A percentile compares a stretch with the other conserved stretches of the same genome.
phyloP scores from a whole-genome alignment of 2,888 invertebrate genomes.

The Eulithis testata region DNA sequence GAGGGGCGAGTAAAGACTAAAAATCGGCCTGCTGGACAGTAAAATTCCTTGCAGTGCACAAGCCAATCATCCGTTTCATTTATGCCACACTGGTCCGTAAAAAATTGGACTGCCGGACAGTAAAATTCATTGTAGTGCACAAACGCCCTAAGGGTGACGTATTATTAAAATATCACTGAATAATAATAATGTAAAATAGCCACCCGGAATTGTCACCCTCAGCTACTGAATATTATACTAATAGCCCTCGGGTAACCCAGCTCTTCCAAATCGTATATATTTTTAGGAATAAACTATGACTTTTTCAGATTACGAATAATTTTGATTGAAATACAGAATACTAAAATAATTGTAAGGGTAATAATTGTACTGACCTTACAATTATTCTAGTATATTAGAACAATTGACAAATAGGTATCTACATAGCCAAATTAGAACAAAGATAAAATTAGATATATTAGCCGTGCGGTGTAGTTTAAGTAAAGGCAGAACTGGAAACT shows the following conservation, averaged over 20 bases:
- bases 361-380: too few relatives aligned
- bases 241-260: background rate
- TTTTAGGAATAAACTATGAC: background rate
- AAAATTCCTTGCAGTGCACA: too few relatives aligned
- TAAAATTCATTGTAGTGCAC: too few relatives aligned
- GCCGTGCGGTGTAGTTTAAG: background rate
- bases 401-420: background rate
- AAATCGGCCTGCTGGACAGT: too few relatives aligned
- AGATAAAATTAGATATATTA: background rate
- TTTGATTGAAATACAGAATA: too few relatives aligned
- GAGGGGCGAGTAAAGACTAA: too few relatives aligned
- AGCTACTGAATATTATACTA: background rate
- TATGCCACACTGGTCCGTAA: too few relatives aligned
- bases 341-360: too few relatives aligned
- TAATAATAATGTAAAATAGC: constrained; percentile 3
- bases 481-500: background rate
- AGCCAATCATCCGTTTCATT: too few relatives aligned
- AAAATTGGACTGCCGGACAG: too few relatives aligned
- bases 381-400: background rate
- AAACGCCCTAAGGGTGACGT: too few relatives aligned
- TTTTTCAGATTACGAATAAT: too few relatives aligned
- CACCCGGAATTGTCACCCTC: background rate
- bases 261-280: background rate
- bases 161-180: background rate
- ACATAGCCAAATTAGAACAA: background rate